These are phyloP conservation scores for Chaenodraco wilsoni DNA, from an alignment of 2,797 vertebrate genomes.

Conservation along the genomic window DNA sequence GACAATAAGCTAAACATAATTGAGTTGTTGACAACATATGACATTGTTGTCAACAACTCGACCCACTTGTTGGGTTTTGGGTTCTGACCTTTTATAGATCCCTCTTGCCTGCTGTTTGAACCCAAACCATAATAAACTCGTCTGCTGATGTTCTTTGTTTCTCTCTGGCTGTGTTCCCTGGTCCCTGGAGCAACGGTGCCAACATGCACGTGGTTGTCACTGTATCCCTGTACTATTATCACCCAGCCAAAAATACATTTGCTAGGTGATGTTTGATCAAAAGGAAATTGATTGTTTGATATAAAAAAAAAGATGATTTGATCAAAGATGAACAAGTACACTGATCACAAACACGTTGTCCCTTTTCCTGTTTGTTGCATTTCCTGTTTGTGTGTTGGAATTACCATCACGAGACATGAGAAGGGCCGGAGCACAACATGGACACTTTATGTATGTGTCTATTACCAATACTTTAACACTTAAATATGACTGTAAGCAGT, in stretches of 20 bases:
- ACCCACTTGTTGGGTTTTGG: too few species aligned
- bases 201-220: not conserved
- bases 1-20: too few species aligned
- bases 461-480: not conserved
- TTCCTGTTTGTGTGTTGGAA: not conserved
- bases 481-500: not conserved
- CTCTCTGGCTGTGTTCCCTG: not conserved
- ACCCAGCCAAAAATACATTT: not conserved
- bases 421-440: too few species aligned
- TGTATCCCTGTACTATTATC: not conserved
- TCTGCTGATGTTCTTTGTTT: not conserved
- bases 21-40: too few species aligned
- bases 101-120: conserved; percentile 9
- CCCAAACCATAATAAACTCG: not conserved
- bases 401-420: too few species aligned
- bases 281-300: not conserved
- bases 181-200: not conserved
- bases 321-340: not conserved
- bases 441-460: too few species aligned
- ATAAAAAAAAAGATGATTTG: not conserved
- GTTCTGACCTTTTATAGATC: too few species aligned
- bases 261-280: not conserved
- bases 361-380: not conserved
- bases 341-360: not conserved
- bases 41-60: too few species aligned